phyloP scores from a whole-genome alignment of 2,888 invertebrate species.

The Lepidonotus clava region DNA sequence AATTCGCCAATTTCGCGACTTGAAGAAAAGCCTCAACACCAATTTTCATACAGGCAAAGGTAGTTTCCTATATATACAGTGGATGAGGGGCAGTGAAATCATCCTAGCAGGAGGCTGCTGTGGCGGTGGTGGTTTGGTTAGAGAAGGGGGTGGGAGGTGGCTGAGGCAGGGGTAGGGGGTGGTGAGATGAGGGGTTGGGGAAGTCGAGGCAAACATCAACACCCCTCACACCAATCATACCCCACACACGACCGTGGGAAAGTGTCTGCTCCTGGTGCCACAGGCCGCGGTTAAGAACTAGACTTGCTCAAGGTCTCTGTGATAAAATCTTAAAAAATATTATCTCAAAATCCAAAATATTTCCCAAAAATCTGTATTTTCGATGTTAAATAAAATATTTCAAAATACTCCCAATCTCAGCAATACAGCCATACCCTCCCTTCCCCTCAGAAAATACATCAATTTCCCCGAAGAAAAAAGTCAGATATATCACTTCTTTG shows the following conservation, averaged over 20 bases:
- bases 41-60: too few species aligned
- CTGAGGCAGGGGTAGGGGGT: background rate
- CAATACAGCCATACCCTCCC: background rate
- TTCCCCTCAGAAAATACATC: background rate
- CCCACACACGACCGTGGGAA: constrained; percentile 42
- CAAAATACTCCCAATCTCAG: background rate
- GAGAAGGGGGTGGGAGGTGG: too few species aligned
- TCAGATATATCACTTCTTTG: too few species aligned
- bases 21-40: too few species aligned
- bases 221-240: constrained; percentile 34
- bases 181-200: background rate
- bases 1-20: too few species aligned
- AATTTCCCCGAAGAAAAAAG: too few species aligned
- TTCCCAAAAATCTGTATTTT: background rate
- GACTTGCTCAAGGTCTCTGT: constrained; percentile 2
- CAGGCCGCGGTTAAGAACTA: background rate
- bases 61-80: too few species aligned
- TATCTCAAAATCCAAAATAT: background rate
- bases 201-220: constrained; percentile 19
- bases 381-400: background rate
- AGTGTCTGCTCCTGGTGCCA: background rate
- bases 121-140: background rate
- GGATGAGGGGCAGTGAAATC: too few species aligned
- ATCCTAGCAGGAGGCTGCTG: too few species aligned
- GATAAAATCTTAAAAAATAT: background rate